phyloP scores from a whole-genome alignment of 2,797 vertebrate species.

The Takifugu rubripes region DNA sequence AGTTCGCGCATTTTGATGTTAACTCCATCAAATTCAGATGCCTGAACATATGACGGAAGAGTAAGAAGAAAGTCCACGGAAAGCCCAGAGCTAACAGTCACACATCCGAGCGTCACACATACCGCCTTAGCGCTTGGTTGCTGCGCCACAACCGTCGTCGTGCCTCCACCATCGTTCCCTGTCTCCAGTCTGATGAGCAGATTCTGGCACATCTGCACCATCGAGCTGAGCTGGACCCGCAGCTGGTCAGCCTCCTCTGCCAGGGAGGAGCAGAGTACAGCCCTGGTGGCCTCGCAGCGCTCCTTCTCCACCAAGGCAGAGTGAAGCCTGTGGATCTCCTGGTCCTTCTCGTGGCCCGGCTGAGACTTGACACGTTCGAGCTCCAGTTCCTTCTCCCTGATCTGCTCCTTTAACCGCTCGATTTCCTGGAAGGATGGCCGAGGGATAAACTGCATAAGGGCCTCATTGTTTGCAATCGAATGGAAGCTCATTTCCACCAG shows the following conservation, averaged over 20 bases:
- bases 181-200: conserved; percentile 83
- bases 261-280: conserved; percentile 83
- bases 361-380: conserved; percentile 68
- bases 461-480: not conserved
- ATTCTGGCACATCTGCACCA: conserved; percentile 88
- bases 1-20: conserved; percentile 71
- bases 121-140: conserved; percentile 71
- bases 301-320: conserved; percentile 75
- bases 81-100: not conserved
- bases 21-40: conserved; percentile 42
- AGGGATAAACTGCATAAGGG: not conserved
- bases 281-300: conserved; percentile 77
- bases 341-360: conserved; percentile 79
- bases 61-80: conserved; percentile 1
- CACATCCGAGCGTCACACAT: conserved; percentile 38
- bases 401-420: conserved; percentile 71
- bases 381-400: conserved; percentile 80
- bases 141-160: conserved; percentile 31
- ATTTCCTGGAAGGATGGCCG: conserved; percentile 74
- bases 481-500: too few relatives aligned
- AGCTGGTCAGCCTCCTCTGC: conserved; percentile 84
- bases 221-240: conserved; percentile 79
- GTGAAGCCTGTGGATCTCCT: conserved; percentile 78
- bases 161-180: conserved; percentile 46
- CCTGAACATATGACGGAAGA: conserved; percentile 38